Base-by-base conservation (phyloP, 2,888 invertebrate species). In the Odiellus spinosus region DNA sequence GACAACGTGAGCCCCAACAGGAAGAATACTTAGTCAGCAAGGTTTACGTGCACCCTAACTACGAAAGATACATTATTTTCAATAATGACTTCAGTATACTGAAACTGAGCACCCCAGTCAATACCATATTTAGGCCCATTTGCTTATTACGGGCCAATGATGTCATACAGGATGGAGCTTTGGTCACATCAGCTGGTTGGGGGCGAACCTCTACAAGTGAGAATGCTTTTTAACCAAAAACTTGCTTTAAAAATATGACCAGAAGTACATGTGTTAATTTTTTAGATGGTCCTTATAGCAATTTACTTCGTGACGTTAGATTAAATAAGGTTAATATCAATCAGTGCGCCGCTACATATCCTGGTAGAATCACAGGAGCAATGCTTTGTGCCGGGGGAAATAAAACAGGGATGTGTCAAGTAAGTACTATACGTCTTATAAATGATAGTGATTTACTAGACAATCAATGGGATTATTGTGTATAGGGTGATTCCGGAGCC, bases 321-420 rank as follows among this genome's bases (percentile, higher is more conserved):
- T n/a, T 50, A 38, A 38, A 44, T n/a, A 45, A 44, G 3, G 45
- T 42, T 42, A 15, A 42, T 10, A 44, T 47, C 14, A 45, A 44
- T 12, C 21, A 33, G 2, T 50, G 50, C 34, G 39, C 39, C 12
- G 20, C 44, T 2, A 18, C 34, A 21, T 50, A 50, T 44, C 50
- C 47, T 2, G 44, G 42, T 12, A 47, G 50, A 46, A 46, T 47
- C 14, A 50, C 50, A 12, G 41, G 45, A 3, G 38, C 41, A 3
- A 50, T 50, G 50, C 41, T 50, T 10, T 50, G 50, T 17, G 50
- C 50, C 18, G 44, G 44, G 15, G 46, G 40, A 42, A 18, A 44
- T 3, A 46, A 44, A 17, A 38, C 35, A 3, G 50, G 47, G 15
- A 50, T 46, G 10, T 50, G 50, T 20, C 34, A 46, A 20, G 50